Conservation (phyloP, 2,797 vertebrate species). For the Microctenopoma stevenorrisi region DNA sequence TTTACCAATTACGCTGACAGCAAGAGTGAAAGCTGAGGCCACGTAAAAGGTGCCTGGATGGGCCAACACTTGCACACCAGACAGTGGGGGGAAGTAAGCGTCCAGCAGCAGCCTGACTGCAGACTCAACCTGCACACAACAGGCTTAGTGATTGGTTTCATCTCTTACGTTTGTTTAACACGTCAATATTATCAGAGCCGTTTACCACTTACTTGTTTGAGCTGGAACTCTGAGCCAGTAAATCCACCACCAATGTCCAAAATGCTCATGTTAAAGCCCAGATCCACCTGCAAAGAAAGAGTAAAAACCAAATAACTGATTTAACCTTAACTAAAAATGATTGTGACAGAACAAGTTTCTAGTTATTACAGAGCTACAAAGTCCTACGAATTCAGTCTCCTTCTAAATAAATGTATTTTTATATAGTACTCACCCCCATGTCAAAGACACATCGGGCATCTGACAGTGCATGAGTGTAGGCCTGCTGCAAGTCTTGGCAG, state of each 20-base stretch:
- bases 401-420: not conserved
- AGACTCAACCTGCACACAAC: slow-evolving; percentile 85
- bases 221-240: slow-evolving; percentile 91
- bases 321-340: not conserved
- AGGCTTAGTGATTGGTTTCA: not conserved
- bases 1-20: slow-evolving; percentile 93
- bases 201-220: slow-evolving; percentile 87
- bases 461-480: slow-evolving; percentile 91
- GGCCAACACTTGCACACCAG: slow-evolving; percentile 92
- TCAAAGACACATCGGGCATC: slow-evolving; percentile 98
- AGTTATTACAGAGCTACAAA: no score
- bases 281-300: slow-evolving; percentile 77
- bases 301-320: not conserved
- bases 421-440: slow-evolving; percentile 91
- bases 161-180: not conserved
- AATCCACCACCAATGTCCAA: slow-evolving; percentile 96
- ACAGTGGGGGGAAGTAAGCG: slow-evolving; percentile 91
- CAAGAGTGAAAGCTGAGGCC: slow-evolving; percentile 94
- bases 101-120: slow-evolving; percentile 91
- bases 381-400: no score
- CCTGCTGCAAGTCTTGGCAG: slow-evolving; percentile 91
- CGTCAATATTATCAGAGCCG: not conserved
- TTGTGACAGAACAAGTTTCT: not conserved
- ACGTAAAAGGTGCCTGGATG: slow-evolving; percentile 95
- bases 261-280: slow-evolving; percentile 95